Evolutionary conservation across 2,888 invertebrate species (phyloP), one percentile per base, ranked within the genome.

Genomic region (Phlogophora meticulosa): DNA sequence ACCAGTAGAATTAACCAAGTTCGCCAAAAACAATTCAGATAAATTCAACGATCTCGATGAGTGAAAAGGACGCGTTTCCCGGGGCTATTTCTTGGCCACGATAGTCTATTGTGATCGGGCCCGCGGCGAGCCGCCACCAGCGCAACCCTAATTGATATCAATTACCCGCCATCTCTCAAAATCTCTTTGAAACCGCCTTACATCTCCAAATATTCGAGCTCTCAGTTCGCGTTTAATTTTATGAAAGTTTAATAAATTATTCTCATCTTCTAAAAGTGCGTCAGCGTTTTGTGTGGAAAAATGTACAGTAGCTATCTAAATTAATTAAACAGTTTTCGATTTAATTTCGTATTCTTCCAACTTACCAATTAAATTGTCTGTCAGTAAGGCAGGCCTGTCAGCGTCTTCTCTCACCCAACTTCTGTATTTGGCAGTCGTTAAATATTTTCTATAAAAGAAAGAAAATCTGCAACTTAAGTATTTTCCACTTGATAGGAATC

Each of bases 121-220:
- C 84, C 78, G 88, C 84, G 85, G 87, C 87, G 79, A 82, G 75
- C 84, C 85, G 84, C 88, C 87, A 86, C 87, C 81, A 83, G 84
- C 87, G 80, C 84, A 86, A 81, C 77, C 88, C 86, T 92, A 93
- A 93, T 92, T 93, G 92, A 92, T 93, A 93, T 91, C 93, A 93
- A 93, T 93, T 93, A 91, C 72, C 80, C 83, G 85, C 84, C 86
- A 88, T 90, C 87, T 89, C 87, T 83, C 86, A 85, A 87, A 90
- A 91, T 88, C 86, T 88, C 90, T 89, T 87, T 88, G 87, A 85
- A 87, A 83, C 82, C 75, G 80, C 82, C 86, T 87, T 81, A 85
- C 78, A 87, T 85, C 82, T 84, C 72, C 75, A 85, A 88, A 87
- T 87, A 87, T 84, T 86, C 80, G 71, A 77, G 74, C 82, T 83